Evolutionary conservation across 2,888 invertebrate species (phyloP).

Genomic region (Drosophila cyrtoloma): DNA sequence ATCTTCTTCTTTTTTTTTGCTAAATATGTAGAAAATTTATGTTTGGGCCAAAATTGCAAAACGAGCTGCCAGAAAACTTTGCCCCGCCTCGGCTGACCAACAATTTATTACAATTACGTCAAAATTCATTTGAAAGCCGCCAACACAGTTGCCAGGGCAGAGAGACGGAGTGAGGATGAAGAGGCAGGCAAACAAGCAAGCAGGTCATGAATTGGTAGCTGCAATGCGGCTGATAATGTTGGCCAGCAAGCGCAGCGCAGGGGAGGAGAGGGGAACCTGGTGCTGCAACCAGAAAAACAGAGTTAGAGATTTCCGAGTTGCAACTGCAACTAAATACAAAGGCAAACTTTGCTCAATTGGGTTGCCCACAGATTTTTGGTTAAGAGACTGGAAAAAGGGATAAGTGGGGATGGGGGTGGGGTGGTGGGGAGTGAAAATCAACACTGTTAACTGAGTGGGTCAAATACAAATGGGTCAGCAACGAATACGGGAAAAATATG

Average conservation of each 20-base stretch:
- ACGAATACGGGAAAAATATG: slow-evolving; percentile 15
- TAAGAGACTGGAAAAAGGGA: not conserved
- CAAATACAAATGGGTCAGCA: slow-evolving; percentile 70
- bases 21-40: slow-evolving; percentile 36
- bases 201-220: slow-evolving; percentile 76
- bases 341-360: slow-evolving; percentile 62
- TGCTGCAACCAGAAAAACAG: slow-evolving; percentile 17
- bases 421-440: not conserved
- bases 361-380: slow-evolving; percentile 63
- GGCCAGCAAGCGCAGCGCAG: slow-evolving; percentile 18
- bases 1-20: not conserved
- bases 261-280: not conserved
- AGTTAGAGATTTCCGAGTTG: slow-evolving; percentile 19
- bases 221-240: slow-evolving; percentile 77
- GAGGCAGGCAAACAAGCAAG: not conserved
- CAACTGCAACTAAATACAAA: slow-evolving; percentile 15
- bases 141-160: slow-evolving; percentile 19
- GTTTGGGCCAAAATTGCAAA: slow-evolving; percentile 30
- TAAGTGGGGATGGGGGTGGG: not conserved
- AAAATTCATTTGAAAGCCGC: slow-evolving; percentile 75
- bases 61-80: slow-evolving; percentile 46
- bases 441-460: slow-evolving; percentile 47
- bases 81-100: slow-evolving; percentile 64
- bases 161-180: not conserved
- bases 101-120: slow-evolving; percentile 82